Evolutionary conservation across 2,797 vertebrate species (phyloP).

Genomic region (Ptychobarbus kaznakovi): DNA sequence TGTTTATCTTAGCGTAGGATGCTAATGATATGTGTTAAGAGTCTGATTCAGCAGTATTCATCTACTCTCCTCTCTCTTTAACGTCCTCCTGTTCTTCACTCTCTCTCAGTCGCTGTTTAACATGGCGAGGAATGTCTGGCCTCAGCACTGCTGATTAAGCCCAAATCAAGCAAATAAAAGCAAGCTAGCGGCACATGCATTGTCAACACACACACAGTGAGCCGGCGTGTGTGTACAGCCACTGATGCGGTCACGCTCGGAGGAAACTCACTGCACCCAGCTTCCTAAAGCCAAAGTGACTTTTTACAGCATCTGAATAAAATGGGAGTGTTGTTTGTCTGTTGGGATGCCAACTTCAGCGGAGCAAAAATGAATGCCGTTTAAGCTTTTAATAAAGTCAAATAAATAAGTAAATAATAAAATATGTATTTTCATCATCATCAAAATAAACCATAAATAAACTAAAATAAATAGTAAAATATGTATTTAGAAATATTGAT

Average conservation of each 20-base stretch:
- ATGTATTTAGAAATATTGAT: no score
- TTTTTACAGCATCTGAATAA: neutral
- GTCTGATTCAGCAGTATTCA: conserved; percentile 54
- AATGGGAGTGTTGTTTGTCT: neutral
- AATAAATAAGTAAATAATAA: neutral
- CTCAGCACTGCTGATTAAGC: conserved; percentile 81
- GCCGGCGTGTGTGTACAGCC: conserved; percentile 60
- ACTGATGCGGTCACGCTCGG: conserved; percentile 67
- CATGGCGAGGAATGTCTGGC: conserved; percentile 77
- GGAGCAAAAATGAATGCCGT: neutral
- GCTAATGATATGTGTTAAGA: conserved; percentile 49
- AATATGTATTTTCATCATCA: no score
- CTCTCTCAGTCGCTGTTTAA: conserved; percentile 49
- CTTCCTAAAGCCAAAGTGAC: neutral
- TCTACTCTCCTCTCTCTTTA: conserved; percentile 60
- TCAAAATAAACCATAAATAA: no score
- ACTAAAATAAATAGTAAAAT: no score
- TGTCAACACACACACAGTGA: conserved; percentile 60
- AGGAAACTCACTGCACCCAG: conserved; percentile 4
- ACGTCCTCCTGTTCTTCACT: conserved; percentile 22
- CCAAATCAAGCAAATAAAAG: conserved; percentile 73
- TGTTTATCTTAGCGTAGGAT: conserved; percentile 30
- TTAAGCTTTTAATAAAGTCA: neutral
- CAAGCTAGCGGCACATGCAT: conserved; percentile 59
- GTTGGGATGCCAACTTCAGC: neutral